Conservation (phyloP, 1,140 invertebrate genomes). For the Drosophila mojavensis region DNA sequence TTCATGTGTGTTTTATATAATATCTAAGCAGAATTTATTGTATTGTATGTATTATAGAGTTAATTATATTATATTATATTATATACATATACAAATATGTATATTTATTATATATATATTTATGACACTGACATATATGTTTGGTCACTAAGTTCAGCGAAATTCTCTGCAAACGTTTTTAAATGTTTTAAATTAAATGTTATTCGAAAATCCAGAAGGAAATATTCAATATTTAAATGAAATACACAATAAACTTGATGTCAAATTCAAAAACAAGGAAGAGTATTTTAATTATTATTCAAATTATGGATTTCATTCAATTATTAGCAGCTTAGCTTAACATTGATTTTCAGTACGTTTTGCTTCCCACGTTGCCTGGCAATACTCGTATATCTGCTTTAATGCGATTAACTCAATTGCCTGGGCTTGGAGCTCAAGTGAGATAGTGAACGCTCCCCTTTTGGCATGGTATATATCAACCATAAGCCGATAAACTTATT, state of each 20-base stretch:
- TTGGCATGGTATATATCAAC: slow-evolving; percentile 21
- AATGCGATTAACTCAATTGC: slow-evolving; percentile 75
- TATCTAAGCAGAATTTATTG: slow-evolving; percentile 36
- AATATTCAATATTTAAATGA: slow-evolving; percentile 70
- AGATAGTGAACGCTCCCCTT: neutral
- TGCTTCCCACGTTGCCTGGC: neutral
- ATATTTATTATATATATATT: slow-evolving; percentile 5
- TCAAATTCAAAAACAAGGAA: slow-evolving; percentile 38
- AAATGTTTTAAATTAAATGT: slow-evolving; percentile 58
- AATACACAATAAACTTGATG: slow-evolving; percentile 75
- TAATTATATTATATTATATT: slow-evolving; percentile 10
- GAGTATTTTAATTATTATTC: neutral
- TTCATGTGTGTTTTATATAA: slow-evolving; percentile 34
- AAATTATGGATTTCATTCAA: neutral
- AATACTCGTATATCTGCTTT: slow-evolving; percentile 17
- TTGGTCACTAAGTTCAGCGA: slow-evolving; percentile 39
- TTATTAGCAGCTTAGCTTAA: neutral
- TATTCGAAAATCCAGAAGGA: slow-evolving; percentile 44
- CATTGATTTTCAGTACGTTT: neutral
- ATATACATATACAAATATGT: neutral
- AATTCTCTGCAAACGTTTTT: slow-evolving; percentile 41
- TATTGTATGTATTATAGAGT: slow-evolving; percentile 9
- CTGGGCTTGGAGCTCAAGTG: slow-evolving; percentile 9
- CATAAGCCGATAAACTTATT: slow-evolving; percentile 65
- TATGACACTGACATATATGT: slow-evolving; percentile 6